These are phyloP conservation scores for Linurgus olivaceus DNA, from an alignment of 2,797 vertebrate species.

Conservation along the genomic window DNA sequence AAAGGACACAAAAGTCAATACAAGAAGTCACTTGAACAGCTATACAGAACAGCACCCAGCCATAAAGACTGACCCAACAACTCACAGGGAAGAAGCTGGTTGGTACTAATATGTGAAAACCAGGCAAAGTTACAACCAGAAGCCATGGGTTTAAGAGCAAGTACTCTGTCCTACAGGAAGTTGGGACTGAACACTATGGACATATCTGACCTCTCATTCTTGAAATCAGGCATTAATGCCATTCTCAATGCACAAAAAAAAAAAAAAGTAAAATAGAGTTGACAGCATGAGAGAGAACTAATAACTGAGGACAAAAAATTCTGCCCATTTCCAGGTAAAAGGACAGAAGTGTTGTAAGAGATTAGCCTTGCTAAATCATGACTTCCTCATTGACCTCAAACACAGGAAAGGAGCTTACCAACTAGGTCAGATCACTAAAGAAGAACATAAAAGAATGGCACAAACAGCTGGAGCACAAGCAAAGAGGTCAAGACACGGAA, in stretches of 20 bases:
- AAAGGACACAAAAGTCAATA: not conserved
- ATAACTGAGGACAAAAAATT: not conserved
- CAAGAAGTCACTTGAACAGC: not conserved
- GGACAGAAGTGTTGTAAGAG: not conserved
- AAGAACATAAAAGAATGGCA: not conserved
- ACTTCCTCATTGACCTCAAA: not conserved
- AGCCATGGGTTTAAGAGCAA: not conserved
- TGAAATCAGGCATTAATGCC: not conserved
- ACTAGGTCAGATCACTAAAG: conserved; percentile 1
- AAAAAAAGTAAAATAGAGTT: not conserved
- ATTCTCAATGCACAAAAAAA: not conserved
- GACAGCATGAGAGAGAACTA: not conserved
- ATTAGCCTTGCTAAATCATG: not conserved
- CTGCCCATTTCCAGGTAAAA: not conserved
- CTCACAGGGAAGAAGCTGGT: not conserved
- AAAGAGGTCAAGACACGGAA: conserved; percentile 6
- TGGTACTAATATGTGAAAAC: not conserved
- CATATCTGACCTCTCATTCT: not conserved
- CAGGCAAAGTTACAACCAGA: not conserved
- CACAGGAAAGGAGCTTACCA: not conserved
- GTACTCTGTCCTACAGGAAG: not conserved
- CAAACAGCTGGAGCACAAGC: conserved; percentile 12
- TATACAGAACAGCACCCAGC: not conserved
- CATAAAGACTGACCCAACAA: not conserved
- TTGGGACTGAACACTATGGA: not conserved